Percentiles rank a stretch among this genome's conserved stretches.
Conservation (phyloP, 1,140 invertebrate species). For the Zaprionus kolodkinae region DNA sequence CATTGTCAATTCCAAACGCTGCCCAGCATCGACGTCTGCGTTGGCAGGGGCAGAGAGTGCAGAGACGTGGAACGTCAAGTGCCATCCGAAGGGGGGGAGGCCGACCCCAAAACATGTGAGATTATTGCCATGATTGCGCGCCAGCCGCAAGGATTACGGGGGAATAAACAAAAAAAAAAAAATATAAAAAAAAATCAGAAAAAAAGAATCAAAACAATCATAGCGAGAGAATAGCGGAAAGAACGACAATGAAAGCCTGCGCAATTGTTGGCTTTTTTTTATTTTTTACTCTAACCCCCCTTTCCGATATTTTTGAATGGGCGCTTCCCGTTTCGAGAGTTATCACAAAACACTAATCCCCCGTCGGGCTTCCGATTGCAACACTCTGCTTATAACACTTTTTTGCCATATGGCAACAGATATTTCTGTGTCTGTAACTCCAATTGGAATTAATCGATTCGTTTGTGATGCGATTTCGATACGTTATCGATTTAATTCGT, state of each 20-base stretch:
- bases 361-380: constrained; percentile 36
- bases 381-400: constrained; percentile 8
- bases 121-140: constrained; percentile 61
- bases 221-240: background rate
- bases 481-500: background rate
- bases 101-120: constrained; percentile 35
- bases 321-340: constrained; percentile 26
- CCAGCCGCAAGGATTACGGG: constrained; percentile 58
- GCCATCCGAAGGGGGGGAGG: constrained; percentile 1
- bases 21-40: background rate
- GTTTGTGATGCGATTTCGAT: too few species aligned
- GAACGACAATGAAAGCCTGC: constrained; percentile 6
- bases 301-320: constrained; percentile 13
- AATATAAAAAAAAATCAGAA: background rate
- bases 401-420: background rate
- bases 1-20: constrained; percentile 64
- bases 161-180: constrained; percentile 15
- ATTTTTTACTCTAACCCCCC: too few species aligned
- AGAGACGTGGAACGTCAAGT: constrained; percentile 44
- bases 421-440: background rate
- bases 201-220: constrained; percentile 1
- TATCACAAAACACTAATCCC: constrained; percentile 40
- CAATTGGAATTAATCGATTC: constrained; percentile 8
- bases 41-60: background rate
- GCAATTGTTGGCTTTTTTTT: constrained; percentile 7